These are phyloP conservation scores for Dermatemys mawii DNA, from an alignment of 2,113 vertebrate species.

Conservation along the genomic window DNA sequence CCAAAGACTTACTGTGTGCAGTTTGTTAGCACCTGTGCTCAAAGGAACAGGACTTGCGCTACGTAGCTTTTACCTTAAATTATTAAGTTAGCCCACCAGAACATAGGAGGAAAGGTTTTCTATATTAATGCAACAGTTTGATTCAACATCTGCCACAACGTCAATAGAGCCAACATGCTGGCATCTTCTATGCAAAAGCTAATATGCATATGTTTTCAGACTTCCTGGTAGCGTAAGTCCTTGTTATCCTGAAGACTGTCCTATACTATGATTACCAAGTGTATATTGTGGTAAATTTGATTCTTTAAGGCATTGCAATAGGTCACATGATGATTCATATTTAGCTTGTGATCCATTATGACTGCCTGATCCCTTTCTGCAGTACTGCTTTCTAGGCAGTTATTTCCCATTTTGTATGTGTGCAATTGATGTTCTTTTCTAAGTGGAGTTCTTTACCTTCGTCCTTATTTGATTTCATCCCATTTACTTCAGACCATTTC, in stretches of 20 bases:
- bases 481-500: too few relatives aligned
- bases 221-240: not conserved
- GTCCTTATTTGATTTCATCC: too few relatives aligned
- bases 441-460: too few relatives aligned
- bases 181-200: not conserved
- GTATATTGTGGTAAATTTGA: not conserved
- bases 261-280: conserved; percentile 14
- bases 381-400: too few relatives aligned
- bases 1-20: not conserved
- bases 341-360: too few relatives aligned
- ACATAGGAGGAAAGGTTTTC: not conserved
- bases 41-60: not conserved
- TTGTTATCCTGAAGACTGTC: conserved; percentile 39
- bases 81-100: not conserved
- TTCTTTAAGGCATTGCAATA: not conserved
- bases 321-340: not conserved
- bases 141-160: not conserved
- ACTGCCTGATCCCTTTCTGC: too few relatives aligned
- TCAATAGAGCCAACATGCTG: not conserved
- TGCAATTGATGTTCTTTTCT: too few relatives aligned
- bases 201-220: too few relatives aligned
- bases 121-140: not conserved
- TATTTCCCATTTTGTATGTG: too few relatives aligned
- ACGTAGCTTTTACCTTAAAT: not conserved
- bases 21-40: not conserved